phyloP scores from a whole-genome alignment of 2,888 invertebrate species.

The Andrena dorsata region DNA sequence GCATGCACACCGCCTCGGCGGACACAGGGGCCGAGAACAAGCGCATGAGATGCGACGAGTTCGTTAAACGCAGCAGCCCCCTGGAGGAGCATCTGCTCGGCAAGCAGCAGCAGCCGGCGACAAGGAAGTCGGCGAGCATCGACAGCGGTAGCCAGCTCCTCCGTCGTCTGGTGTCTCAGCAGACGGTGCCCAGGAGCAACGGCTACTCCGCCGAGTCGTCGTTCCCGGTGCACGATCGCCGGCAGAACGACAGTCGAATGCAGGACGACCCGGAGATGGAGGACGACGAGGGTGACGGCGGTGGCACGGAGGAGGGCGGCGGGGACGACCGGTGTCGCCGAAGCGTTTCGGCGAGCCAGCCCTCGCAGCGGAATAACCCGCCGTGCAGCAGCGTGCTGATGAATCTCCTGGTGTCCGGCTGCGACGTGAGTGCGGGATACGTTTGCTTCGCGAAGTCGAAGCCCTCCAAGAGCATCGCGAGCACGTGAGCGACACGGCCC shows the following conservation, averaged over 20 bases:
- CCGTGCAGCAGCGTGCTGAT: conserved; percentile 94
- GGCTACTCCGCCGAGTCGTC: conserved; percentile 24
- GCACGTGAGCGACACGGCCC: conserved; percentile 76
- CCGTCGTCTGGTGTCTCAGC: conserved; percentile 87
- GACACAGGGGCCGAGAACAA: conserved; percentile 74
- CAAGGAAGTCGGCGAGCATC: conserved; percentile 39
- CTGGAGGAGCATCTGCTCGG: conserved; percentile 62
- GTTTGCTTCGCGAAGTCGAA: conserved; percentile 90
- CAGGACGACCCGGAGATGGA: conserved; percentile 2
- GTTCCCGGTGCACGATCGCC: not conserved
- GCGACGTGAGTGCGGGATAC: conserved; percentile 97
- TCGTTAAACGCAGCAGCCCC: conserved; percentile 28
- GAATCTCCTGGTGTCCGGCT: conserved; percentile 97
- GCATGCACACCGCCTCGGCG: conserved; percentile 73
- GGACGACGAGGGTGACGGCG: conserved; percentile 10
- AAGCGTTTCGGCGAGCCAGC: conserved; percentile 21
- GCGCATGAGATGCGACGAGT: conserved; percentile 77
- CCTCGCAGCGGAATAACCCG: conserved; percentile 47
- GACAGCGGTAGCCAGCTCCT: conserved; percentile 84
- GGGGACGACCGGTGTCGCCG: conserved; percentile 23
- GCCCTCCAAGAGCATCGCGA: conserved; percentile 79
- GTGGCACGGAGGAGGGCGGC: conserved; percentile 13
- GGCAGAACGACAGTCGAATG: not conserved
- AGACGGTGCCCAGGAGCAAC: conserved; percentile 42
- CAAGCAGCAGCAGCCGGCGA: conserved; percentile 44